Percentiles rank a stretch among this genome's conserved stretches.
These are phyloP conservation scores for Caenorhabditis tropicalis DNA, from an alignment of 1,140 invertebrate genomes.

Conservation along the genomic window DNA sequence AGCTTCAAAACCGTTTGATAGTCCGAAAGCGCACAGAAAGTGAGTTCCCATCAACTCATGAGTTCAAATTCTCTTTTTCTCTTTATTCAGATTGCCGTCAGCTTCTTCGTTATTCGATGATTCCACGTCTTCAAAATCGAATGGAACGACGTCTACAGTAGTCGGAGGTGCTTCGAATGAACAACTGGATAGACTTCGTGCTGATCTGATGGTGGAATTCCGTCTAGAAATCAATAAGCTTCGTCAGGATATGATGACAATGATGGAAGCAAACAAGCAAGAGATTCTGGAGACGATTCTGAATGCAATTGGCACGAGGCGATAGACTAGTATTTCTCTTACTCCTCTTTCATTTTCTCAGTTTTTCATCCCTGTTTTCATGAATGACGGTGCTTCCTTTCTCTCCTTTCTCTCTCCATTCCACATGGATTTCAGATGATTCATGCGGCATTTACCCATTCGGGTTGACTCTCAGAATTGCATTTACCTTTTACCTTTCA, in stretches of 20 bases:
- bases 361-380: too few relatives aligned
- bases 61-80: background rate
- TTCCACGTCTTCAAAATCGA: background rate
- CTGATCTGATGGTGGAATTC: constrained; percentile 7
- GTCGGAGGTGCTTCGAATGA: background rate
- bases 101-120: background rate
- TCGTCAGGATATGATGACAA: background rate
- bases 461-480: too few relatives aligned
- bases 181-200: constrained; percentile 20
- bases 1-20: background rate
- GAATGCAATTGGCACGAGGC: background rate
- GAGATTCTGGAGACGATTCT: background rate
- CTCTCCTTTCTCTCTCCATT: too few relatives aligned
- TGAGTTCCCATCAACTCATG: background rate
- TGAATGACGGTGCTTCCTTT: too few relatives aligned
- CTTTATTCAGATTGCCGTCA: background rate
- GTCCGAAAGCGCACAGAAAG: constrained; percentile 12
- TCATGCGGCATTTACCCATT: too few relatives aligned
- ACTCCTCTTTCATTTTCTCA: background rate
- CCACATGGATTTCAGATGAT: too few relatives aligned
- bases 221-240: constrained; percentile 17
- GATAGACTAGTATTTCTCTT: background rate
- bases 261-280: background rate
- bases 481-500: too few relatives aligned
- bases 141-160: background rate